Evolutionary conservation across 2,888 invertebrate species (phyloP), one percentile per base, ranked within the genome.

Genomic region (Geotrupes spiniger): DNA sequence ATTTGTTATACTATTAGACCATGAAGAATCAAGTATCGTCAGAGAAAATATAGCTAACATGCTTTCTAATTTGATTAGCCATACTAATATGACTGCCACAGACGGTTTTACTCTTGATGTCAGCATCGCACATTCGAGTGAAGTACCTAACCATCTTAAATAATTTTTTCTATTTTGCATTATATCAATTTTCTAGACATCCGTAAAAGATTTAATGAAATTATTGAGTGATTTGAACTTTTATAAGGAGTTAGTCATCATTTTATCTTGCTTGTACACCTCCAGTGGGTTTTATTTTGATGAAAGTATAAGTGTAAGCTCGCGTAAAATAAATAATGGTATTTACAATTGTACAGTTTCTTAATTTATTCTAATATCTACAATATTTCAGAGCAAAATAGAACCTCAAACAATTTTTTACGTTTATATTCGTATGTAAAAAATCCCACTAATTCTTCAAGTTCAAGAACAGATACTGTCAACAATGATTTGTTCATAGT

Each of bases 11-110:
- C 46, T 75, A n/a, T 58, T 70, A 6, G 73, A 77, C 61, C 69
- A 75, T 49, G 73, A 71, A 21, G 80, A 81, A 63, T 74, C 79
- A 1, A 75, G 74, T 56, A 66, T 80, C 28, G 78, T 80, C 1
- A 69, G 76, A 51, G 80, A 80, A 63, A 76, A 79, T 61, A 78
- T 79, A 8, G 77, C 77, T n/a, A 64, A 72, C 15, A 66, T 79
- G 9, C 65, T 80, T 27, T 70, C 73, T 6, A 78, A 79, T 68
- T 26, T 54, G 11, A 26, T 56, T 16, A 64, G 63, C 25, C 68
- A 70, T 56, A 52, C 44, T n/a, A 54, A 28, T 12, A 36, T 1
- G 11, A 29, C 41, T 21, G 11, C 12, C 11, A 11, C 44, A 16
- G 37, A 27, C 33, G 17, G 21, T 9, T 45, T 36, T 27, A 28